Conservation (phyloP, 1,140 invertebrate genomes). For the Neodiprion pinetum region DNA sequence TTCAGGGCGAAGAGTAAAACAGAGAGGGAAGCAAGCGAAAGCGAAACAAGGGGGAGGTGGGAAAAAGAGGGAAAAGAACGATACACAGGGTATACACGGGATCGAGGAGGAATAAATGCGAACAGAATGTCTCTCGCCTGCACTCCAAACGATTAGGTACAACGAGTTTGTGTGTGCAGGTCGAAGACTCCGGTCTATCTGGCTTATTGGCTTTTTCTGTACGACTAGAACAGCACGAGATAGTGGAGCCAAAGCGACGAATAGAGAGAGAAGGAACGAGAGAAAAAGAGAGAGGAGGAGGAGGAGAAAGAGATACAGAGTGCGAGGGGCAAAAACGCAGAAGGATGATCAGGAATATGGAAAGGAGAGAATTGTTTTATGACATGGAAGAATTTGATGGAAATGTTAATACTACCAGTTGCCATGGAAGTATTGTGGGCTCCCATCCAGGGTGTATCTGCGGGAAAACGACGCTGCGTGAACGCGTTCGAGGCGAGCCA, state of each 20-base stretch:
- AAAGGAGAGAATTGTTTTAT: conserved; percentile 43
- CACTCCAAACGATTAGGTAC: too few relatives aligned
- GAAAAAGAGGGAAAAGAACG: too few relatives aligned
- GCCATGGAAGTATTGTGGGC: neutral
- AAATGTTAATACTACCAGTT: conserved; percentile 42
- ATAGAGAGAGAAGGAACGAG: conserved; percentile 19
- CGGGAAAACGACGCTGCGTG: too few relatives aligned
- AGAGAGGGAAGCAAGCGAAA: neutral
- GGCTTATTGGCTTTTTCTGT: conserved; percentile 36
- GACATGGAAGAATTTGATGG: conserved; percentile 47
- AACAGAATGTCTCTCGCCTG: too few relatives aligned
- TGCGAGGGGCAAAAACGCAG: too few relatives aligned
- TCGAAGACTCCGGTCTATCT: conserved; percentile 32
- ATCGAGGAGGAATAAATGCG: too few relatives aligned
- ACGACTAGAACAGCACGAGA: too few relatives aligned
- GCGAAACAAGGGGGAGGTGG: neutral
- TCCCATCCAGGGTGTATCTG: neutral
- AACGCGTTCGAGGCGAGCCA: neutral
- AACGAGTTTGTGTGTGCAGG: too few relatives aligned
- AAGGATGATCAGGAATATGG: conserved; percentile 23
- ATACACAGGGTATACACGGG: too few relatives aligned
- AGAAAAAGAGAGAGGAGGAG: conserved; percentile 8
- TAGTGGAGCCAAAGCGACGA: conserved; percentile 12
- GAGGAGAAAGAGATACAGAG: too few relatives aligned
- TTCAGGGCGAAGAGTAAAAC: neutral